Evolutionary conservation across 1,140 invertebrate species (phyloP), one percentile per base, ranked within the genome.

Genomic region (Bombus sylvicola): DNA sequence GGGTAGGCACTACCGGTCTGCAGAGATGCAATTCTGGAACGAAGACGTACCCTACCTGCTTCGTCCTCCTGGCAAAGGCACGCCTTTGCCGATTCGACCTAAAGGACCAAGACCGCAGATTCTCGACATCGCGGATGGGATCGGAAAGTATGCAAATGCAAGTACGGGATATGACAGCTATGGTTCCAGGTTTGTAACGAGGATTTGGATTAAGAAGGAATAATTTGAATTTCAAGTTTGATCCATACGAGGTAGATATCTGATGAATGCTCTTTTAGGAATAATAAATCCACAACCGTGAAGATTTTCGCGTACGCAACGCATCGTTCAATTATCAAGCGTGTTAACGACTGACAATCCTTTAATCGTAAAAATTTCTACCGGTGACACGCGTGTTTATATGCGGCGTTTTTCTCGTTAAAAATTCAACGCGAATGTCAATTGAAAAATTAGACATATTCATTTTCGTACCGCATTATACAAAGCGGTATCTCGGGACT

Each of bases 1-100:
- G 74, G 96, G 96, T 79, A 96, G 95, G 75, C 96, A 96, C 47
- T 98, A 98, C 92, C 94, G 97, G 66, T 93, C 95, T 5, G 95
- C 96, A 66, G 96, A 97, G 90, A 97, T 97, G 92, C 95, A 96
- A 41, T 98, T 97, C 91, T 98, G 97, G 97, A 97, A 97, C 89
- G 96, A 97, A 64, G 94, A 95, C 31, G 93, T 98, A 57, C 97
- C 97, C 0, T 96, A 94, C 90, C 96, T 93, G 95, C 96, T 95
- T 89, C 94, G 92, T 90, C 94, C 96, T 91, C 93, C 95, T 86
- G 83, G 93, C 86, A 76, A 93, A 92, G 90, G 95, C 89, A 76
- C 92, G 76, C 34, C 90, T 74, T 6, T 81, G 82, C 77, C 80
- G 31, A 75, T 82, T 22, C 75, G 85, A 69, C 89, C 88, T n/a